Evolutionary conservation across 2,888 invertebrate species (phyloP).

Genomic region (Dryocosmus kuriphilus): DNA sequence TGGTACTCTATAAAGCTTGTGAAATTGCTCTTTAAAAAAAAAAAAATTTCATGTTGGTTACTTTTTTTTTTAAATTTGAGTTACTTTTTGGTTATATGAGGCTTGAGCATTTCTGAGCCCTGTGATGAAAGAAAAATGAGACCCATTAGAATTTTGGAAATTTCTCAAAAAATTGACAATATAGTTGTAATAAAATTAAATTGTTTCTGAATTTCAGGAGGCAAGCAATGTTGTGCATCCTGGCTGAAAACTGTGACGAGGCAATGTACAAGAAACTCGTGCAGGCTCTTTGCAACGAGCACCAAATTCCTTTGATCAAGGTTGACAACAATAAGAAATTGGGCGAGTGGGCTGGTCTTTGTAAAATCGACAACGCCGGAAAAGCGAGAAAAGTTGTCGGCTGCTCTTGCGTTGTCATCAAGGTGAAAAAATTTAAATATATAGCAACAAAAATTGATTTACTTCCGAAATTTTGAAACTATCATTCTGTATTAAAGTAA

Average conservation of each 20-base stretch:
- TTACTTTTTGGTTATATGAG: too few species aligned
- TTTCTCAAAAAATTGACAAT: too few species aligned
- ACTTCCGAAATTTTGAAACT: not conserved
- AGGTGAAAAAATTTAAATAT: conserved; percentile 79
- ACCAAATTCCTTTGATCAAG: conserved; percentile 97
- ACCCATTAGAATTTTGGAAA: too few species aligned
- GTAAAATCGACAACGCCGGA: conserved; percentile 99
- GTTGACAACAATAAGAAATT: conserved; percentile 99
- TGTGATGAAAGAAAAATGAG: too few species aligned
- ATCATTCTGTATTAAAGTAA: not conserved
- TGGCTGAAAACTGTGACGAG: conserved; percentile 99
- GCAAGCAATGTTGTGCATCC: conserved; percentile 96
- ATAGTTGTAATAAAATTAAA: not conserved
- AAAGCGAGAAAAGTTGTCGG: conserved; percentile 99
- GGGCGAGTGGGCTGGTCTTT: conserved; percentile 99
- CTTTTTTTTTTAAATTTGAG: too few species aligned
- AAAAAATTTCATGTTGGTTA: too few species aligned
- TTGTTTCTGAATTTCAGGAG: conserved; percentile 82
- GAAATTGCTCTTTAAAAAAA: too few species aligned
- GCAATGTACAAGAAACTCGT: conserved; percentile 98
- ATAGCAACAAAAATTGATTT: not conserved
- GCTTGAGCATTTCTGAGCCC: too few species aligned
- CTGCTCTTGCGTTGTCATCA: conserved; percentile 98
- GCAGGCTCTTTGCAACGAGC: conserved; percentile 98
- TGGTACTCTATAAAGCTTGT: too few species aligned